These are phyloP conservation scores for Crocuta crocuta DNA, from an alignment of 2,113 vertebrate species.

Conservation along the genomic window DNA sequence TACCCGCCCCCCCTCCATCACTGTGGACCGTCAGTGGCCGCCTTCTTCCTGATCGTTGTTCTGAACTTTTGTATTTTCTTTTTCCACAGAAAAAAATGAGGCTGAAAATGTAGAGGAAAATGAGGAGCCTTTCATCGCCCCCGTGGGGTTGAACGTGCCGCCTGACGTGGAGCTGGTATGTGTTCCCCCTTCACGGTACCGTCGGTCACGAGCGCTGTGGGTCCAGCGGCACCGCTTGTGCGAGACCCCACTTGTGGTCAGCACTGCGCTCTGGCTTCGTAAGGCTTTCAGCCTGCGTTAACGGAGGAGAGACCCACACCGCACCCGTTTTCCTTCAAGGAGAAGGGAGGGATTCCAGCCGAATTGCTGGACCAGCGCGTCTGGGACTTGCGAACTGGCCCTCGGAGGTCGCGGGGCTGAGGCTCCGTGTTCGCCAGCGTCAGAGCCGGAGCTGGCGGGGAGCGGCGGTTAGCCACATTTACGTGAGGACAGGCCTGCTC, in stretches of 20 bases:
- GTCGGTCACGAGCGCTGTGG: rapidly evolving
- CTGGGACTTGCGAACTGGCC: background rate
- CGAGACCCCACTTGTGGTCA: rapidly evolving
- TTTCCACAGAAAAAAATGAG: conserved; percentile 86
- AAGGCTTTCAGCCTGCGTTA: background rate
- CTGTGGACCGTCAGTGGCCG: rapidly evolving
- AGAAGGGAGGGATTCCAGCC: background rate
- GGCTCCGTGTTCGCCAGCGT: rapidly evolving
- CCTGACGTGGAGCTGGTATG: conserved; percentile 97
- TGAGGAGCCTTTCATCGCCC: conserved; percentile 97
- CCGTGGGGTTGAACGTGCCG: conserved; percentile 93
- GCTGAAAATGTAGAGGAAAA: conserved; percentile 91
- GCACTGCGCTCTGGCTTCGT: rapidly evolving
- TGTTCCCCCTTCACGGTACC: background rate
- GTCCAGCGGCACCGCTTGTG: background rate
- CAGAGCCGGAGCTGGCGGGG: background rate
- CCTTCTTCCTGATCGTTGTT: no score
- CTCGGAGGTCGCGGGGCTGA: rapidly evolving
- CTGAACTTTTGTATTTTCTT: background rate
- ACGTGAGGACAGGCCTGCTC: no score
- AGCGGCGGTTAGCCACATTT: rapidly evolving
- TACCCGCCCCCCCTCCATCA: rapidly evolving
- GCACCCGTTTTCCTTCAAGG: rapidly evolving
- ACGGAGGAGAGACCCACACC: no score
- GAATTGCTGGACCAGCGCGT: no score